Evolutionary conservation across 1,140 invertebrate species (phyloP), one percentile per base, ranked within the genome.

Genomic region (Plectrocnemia conspersa): DNA sequence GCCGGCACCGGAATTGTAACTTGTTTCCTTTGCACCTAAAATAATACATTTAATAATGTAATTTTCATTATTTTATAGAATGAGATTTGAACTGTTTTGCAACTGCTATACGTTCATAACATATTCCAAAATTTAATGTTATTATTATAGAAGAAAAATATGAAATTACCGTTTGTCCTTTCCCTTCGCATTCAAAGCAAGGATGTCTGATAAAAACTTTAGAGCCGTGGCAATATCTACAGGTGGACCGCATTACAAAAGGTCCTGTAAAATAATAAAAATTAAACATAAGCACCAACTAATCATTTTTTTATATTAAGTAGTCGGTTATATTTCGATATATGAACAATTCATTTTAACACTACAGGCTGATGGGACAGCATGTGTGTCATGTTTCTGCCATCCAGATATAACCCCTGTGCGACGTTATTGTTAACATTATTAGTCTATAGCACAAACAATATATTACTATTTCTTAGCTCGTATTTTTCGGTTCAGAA

Each of bases 231-330:
- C 97, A 99, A 62, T 87, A 83, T 58, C 93, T 78, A 71, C 97
- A 99, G 0, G 96, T 97, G 7, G 89, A 89, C 45, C 93, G 81
- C 93, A 99, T 98, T 13, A 99, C 85, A 76, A 98, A 99, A 32
- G 95, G 94, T 24, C 97, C 90, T 86, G 62, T 48, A 70, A 70
- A 56, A 38, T 7, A n/a, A n/a, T n/a, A n/a, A n/a, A n/a, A n/a
- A n/a, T n/a, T n/a, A n/a, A n/a, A n/a, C n/a, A n/a, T n/a, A n/a
- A n/a, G n/a, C n/a, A n/a, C n/a, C n/a, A n/a, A n/a, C n/a, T n/a
- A n/a, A n/a, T n/a, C n/a, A n/a, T n/a, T n/a, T n/a, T n/a, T n/a
- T n/a, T n/a, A n/a, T n/a, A n/a, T n/a, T n/a, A n/a, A n/a, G n/a
- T n/a, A n/a, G n/a, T n/a, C n/a, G n/a, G n/a, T n/a, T n/a, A n/a